Evolutionary conservation across 2,797 vertebrate species (phyloP).

Genomic region (Hapalemur alaotrensis): DNA sequence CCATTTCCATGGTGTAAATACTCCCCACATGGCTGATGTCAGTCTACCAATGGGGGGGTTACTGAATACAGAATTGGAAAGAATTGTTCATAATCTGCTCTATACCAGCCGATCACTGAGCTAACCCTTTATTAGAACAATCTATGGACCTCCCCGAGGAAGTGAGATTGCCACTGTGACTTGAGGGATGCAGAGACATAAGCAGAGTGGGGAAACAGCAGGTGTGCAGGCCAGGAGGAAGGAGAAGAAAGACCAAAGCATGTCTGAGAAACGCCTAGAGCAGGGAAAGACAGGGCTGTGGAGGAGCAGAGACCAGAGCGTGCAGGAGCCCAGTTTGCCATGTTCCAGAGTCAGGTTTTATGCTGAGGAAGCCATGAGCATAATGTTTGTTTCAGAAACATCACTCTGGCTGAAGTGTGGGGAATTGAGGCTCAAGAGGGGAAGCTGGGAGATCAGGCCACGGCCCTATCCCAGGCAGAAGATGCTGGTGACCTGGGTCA

Average conservation of each 20-base stretch:
- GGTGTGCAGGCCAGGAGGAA: neutral
- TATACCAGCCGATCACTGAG: neutral
- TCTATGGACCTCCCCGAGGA: neutral
- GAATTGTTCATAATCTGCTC: neutral
- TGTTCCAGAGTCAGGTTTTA: neutral
- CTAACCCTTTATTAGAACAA: neutral
- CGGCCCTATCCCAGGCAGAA: neutral
- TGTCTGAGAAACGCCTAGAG: neutral
- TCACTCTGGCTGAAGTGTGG: neutral
- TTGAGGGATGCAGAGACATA: neutral
- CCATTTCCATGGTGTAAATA: conserved; percentile 9
- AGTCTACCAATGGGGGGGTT: neutral
- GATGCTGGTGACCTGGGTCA: neutral
- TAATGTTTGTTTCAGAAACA: neutral
- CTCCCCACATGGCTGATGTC: neutral
- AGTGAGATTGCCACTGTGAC: neutral
- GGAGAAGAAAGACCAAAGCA: neutral
- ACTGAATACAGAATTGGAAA: neutral
- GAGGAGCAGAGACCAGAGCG: neutral
- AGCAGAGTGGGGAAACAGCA: neutral
- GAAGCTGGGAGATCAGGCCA: neutral
- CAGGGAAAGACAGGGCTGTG: neutral
- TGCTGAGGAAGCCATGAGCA: neutral
- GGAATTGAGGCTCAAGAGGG: neutral
- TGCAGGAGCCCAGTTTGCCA: neutral